Evolutionary conservation across 2,888 invertebrate species (phyloP), one percentile per base, ranked within the genome.

Genomic region (Meandrusa payeni): DNA sequence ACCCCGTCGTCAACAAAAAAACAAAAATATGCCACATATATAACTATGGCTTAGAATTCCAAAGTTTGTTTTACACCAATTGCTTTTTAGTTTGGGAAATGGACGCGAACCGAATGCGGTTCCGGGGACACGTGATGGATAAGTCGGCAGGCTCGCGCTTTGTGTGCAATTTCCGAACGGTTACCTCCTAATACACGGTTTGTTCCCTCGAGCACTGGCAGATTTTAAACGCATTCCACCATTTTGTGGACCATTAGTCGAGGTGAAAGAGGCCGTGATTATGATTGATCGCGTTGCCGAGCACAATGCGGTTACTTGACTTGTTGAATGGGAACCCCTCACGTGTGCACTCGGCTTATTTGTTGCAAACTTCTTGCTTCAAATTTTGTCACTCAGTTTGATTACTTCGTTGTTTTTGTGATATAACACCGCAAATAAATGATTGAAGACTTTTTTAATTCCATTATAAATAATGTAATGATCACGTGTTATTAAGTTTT

Each of bases 171-270:
- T 85, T 86, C 85, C 85, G 64, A 78, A 61, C 73, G 82, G 86
- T 82, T 87, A 76, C 77, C 77, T 86, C 64, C 76, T 58, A 85
- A 87, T 82, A 73, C 74, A 62, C 60, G 46, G 52, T 38, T 15
- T 33, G 41, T 55, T 60, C 61, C 57, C 63, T 64, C 69, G 61
- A 72, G 65, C 69, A 66, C 67, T 76, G 73, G 74, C 76, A 75
- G 79, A 77, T 83, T 87, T 86, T 82, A 83, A 86, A 83, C 85
- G 80, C 76, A 83, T 75, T 71, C 76, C 72, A 55, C 74, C 76
- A 81, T 87, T 86, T 85, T 67, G 83, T 79, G 87, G 72, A 62
- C 83, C 87, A 88, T 88, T 88, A 85, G 82, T 69, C 72, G 76
- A 79, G 69, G 80, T 83, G 83, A 86, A 87, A 85, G 82, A 80